phyloP scores from a whole-genome alignment of 2,888 invertebrate genomes.

The Creontiades dilutus region DNA sequence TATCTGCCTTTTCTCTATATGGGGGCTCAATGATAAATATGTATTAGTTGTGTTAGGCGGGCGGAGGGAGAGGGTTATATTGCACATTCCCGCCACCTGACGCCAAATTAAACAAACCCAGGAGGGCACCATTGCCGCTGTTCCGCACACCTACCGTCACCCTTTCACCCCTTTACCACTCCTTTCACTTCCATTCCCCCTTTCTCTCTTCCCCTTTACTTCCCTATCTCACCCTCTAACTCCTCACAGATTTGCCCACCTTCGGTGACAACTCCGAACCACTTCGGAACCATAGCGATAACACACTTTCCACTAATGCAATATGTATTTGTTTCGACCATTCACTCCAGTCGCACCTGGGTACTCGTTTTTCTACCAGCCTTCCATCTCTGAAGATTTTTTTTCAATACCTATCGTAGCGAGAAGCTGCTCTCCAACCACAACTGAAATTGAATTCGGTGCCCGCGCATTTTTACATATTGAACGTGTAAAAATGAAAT shows the following conservation, averaged over 20 bases:
- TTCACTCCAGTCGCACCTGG: neutral
- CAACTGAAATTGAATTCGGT: neutral
- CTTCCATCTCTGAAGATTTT: neutral
- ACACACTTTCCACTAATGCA: slow-evolving; percentile 54
- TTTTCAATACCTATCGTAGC: neutral
- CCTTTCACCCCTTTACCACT: neutral
- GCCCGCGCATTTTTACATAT: neutral
- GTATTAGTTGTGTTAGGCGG: slow-evolving; percentile 63
- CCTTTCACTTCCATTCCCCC: neutral
- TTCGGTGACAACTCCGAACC: neutral
- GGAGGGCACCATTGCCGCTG: slow-evolving; percentile 54
- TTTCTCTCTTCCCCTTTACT: neutral
- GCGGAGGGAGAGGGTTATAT: slow-evolving; percentile 50
- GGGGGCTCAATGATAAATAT: slow-evolving; percentile 61
- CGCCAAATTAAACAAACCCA: slow-evolving; percentile 70
- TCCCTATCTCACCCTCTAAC: neutral
- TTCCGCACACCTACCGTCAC: slow-evolving; percentile 19
- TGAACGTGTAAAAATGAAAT: neutral
- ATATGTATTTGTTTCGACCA: slow-evolving; percentile 67
- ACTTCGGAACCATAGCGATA: neutral
- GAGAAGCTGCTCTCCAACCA: neutral
- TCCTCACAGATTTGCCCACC: neutral
- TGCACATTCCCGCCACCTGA: slow-evolving; percentile 71
- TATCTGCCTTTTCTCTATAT: slow-evolving; percentile 48
- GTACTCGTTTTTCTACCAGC: neutral